A percentile compares a stretch with the other conserved stretches of the same genome.
phyloP scores from a whole-genome alignment of 2,113 vertebrate species.

The Tor tambroides region DNA sequence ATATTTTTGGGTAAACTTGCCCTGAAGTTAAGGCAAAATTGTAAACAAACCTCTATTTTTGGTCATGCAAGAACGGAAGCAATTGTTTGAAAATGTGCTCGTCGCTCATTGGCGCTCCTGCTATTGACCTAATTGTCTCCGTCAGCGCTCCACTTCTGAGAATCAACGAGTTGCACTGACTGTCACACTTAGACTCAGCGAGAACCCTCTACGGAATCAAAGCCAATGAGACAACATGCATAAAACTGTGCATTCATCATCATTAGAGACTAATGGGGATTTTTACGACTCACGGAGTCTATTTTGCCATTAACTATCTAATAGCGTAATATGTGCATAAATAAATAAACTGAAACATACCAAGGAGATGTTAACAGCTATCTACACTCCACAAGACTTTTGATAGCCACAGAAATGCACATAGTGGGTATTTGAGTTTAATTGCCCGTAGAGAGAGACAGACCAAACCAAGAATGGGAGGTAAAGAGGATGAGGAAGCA shows the following conservation, averaged over 20 bases:
- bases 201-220: not conserved
- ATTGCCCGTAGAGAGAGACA: slow-evolving; percentile 5
- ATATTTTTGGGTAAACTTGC: slow-evolving; percentile 13
- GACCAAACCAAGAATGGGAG: not conserved
- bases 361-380: not conserved
- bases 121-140: slow-evolving; percentile 1
- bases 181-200: slow-evolving; percentile 9
- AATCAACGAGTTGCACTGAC: not conserved
- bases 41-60: slow-evolving; percentile 22
- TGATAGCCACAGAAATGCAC: slow-evolving; percentile 5
- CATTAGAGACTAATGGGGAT: slow-evolving; percentile 29
- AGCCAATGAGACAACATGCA: not conserved
- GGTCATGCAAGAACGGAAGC: not conserved
- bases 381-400: slow-evolving; percentile 7
- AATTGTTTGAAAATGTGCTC: not conserved
- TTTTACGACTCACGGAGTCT: not conserved
- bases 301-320: slow-evolving; percentile 12
- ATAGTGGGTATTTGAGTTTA: slow-evolving; percentile 16
- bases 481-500: slow-evolving; percentile 24
- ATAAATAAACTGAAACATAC: slow-evolving; percentile 19
- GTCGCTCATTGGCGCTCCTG: slow-evolving; percentile 13
- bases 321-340: slow-evolving; percentile 9
- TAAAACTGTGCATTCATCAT: slow-evolving; percentile 11
- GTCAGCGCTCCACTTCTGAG: not conserved
- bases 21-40: not conserved